Evolutionary conservation across 2,113 vertebrate genomes (phyloP).

Genomic region (Prunella fulvescens): DNA sequence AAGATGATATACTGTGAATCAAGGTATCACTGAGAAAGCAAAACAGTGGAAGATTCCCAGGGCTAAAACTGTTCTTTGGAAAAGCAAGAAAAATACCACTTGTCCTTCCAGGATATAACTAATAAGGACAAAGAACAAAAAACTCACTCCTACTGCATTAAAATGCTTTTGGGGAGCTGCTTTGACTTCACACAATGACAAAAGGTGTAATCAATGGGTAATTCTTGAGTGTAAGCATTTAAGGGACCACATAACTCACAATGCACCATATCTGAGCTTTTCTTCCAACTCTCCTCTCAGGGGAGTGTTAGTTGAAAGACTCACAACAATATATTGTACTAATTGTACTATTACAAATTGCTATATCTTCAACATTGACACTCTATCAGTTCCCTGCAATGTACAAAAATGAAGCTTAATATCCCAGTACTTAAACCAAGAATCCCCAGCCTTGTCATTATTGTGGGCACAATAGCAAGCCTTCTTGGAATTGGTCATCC

Average conservation of each 20-base stretch:
- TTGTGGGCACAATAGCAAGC: constrained; percentile 58
- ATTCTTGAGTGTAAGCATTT: constrained; percentile 19
- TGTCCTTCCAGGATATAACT: not conserved
- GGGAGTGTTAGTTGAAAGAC: constrained; percentile 6
- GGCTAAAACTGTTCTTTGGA: not conserved
- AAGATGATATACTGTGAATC: not conserved
- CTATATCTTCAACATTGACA: constrained; percentile 53
- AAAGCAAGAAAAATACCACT: not conserved
- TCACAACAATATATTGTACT: constrained; percentile 17
- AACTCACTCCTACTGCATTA: not conserved
- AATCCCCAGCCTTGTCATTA: constrained; percentile 52
- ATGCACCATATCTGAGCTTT: not conserved
- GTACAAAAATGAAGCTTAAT: constrained; percentile 55
- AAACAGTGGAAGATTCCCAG: not conserved
- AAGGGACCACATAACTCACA: constrained; percentile 42
- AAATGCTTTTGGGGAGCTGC: not conserved
- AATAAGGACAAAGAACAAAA: not conserved
- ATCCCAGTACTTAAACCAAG: constrained; percentile 53
- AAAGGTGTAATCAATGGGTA: not conserved
- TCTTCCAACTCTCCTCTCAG: not conserved
- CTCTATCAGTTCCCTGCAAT: constrained; percentile 32
- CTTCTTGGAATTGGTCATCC: constrained; percentile 33
- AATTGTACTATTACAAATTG: constrained; percentile 53
- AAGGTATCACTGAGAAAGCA: not conserved
- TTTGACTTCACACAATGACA: not conserved